Evolutionary conservation across 2,888 invertebrate genomes (phyloP), one percentile per base, ranked within the genome.

Genomic region (Drymonia ruficornis): DNA sequence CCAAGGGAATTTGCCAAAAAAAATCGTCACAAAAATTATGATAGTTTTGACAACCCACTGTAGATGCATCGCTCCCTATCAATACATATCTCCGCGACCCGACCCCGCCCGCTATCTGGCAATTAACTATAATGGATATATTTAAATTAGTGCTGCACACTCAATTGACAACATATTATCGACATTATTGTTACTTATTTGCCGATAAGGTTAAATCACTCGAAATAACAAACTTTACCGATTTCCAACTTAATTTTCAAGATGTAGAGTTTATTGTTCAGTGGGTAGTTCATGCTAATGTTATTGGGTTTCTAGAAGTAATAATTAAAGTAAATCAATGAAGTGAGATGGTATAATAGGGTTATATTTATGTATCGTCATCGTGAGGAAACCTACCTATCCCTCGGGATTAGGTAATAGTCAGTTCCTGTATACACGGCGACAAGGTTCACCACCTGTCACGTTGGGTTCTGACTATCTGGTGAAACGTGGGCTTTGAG

Each of bases 41-140:
- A 12, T 29, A 34, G 31, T 31, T 47, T 19, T 9, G 0, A 12
- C 53, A 72, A 70, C 80, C 61, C 49, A 70, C 70, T 76, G 55
- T 75, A 70, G 46, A 61, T 38, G 15, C 18, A 40, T 50, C 18
- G 15, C 46, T 46, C 54, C 42, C 57, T 77, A 74, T 78, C 72
- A 49, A 55, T 57, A 66, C 67, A 67, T 81, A 83, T 78, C 81
- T 44, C 34, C 42, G 45, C 57, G 84, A 84, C 86, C 84, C 63
- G 86, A 86, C 90, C 88, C 68, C 69, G 43, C 56, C 34, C 59
- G 43, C 69, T 84, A 91, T 90, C 91, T 80, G 74, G 78, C 88
- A 92, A 92, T 92, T 91, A 91, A 91, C 84, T 89, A 86, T 89
- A 90, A 92, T 91, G 85, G 84, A 80, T 87, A 89, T 71, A 90